These are phyloP conservation scores for Cheilosia pagana DNA, from an alignment of 2,888 invertebrate genomes.

Conservation along the genomic window DNA sequence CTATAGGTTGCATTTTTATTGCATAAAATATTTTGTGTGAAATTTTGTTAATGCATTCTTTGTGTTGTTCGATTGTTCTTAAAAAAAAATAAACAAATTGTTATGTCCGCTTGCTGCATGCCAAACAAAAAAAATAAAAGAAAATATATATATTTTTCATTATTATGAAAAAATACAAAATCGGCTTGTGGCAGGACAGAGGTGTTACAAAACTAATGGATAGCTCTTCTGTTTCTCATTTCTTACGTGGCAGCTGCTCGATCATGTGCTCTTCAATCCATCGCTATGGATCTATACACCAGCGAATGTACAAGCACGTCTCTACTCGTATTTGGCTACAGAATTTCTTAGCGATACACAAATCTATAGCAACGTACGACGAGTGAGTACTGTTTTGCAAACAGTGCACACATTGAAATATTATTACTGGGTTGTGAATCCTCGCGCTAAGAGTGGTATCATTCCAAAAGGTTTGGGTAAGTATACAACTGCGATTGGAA, in stretches of 20 bases:
- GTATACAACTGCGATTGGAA: constrained; percentile 78
- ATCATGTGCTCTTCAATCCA: constrained; percentile 99
- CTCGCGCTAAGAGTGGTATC: constrained; percentile 96
- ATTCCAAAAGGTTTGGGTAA: constrained; percentile 97
- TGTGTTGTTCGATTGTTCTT: constrained; percentile 22
- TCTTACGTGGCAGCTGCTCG: constrained; percentile 97
- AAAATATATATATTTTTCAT: constrained; percentile 35
- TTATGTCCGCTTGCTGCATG: constrained; percentile 78
- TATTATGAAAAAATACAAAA: constrained; percentile 76
- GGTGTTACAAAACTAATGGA: constrained; percentile 86
- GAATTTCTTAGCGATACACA: constrained; percentile 99
- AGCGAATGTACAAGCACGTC: constrained; percentile 95
- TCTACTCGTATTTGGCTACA: constrained; percentile 99
- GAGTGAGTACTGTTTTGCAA: constrained; percentile 98
- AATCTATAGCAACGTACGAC: constrained; percentile 97
- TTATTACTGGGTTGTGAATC: constrained; percentile 99
- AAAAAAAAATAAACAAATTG: constrained; percentile 32
- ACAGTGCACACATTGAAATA: constrained; percentile 99
- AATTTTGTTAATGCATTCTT: constrained; percentile 69
- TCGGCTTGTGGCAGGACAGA: constrained; percentile 85
- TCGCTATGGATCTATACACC: constrained; percentile 99
- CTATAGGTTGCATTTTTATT: constrained; percentile 9
- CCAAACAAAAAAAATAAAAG: constrained; percentile 70
- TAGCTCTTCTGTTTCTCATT: constrained; percentile 96
- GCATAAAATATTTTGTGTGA: constrained; percentile 43